These are phyloP conservation scores for Heliconius himera DNA, from an alignment of 1,140 invertebrate species.

Conservation along the genomic window DNA sequence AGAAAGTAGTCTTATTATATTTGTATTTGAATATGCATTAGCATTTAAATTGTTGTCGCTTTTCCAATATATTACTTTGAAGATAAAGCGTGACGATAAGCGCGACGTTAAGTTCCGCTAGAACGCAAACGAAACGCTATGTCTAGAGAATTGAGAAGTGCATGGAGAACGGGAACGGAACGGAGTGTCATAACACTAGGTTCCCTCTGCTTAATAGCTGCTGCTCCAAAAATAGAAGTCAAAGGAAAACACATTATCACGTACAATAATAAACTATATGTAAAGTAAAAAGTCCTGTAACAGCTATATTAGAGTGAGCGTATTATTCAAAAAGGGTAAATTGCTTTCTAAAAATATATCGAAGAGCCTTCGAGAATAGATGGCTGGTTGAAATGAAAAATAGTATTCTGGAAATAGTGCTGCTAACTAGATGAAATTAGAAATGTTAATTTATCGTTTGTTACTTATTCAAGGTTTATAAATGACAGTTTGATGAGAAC, in stretches of 20 bases:
- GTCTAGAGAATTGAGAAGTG: no score
- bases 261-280: not conserved
- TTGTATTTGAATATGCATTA: no score
- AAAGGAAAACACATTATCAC: no score
- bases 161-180: not conserved
- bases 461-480: no score
- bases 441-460: no score
- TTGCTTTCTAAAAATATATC: constrained; percentile 3
- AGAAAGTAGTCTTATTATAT: not conserved
- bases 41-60: no score
- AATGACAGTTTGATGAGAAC: no score
- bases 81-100: no score
- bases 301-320: not conserved
- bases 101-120: no score
- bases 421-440: not conserved
- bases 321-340: constrained; percentile 19
- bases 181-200: not conserved
- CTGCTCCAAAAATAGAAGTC: not conserved
- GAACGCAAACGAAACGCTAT: no score
- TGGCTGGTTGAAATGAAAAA: not conserved
- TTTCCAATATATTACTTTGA: no score
- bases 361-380: not conserved
- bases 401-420: not conserved
- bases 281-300: not conserved
- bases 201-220: not conserved